These are phyloP conservation scores for Subacronicta megacephala DNA, from an alignment of 2,888 invertebrate species.

Conservation along the genomic window DNA sequence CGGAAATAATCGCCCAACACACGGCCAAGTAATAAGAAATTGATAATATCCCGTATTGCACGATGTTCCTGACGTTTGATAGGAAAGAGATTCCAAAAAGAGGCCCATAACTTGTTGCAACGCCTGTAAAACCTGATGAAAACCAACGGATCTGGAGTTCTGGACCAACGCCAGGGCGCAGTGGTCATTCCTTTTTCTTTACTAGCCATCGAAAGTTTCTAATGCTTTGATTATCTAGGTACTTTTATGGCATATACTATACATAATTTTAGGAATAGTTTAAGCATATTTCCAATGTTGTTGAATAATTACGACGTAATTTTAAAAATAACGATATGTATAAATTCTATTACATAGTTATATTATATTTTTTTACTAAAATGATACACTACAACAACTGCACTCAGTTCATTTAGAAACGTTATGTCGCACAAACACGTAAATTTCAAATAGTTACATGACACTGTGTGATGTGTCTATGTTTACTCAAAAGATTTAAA, in stretches of 20 bases:
- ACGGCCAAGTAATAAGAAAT: slow-evolving; percentile 19
- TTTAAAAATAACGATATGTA: no score
- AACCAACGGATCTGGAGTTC: slow-evolving; percentile 70
- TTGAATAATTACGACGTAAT: no score
- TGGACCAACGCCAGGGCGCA: slow-evolving; percentile 71
- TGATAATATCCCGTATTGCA: slow-evolving; percentile 44
- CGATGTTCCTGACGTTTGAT: slow-evolving; percentile 41
- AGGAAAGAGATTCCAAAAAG: slow-evolving; percentile 56
- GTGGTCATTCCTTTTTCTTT: slow-evolving; percentile 65
- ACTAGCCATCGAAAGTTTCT: slow-evolving; percentile 64
- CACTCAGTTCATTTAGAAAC: slow-evolving; percentile 11
- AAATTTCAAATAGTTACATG: slow-evolving; percentile 32
- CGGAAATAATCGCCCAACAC: no score
- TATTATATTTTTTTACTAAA: no score
- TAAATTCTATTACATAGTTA: no score
- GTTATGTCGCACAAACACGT: slow-evolving; percentile 37
- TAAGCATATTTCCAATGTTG: slow-evolving; percentile 6
- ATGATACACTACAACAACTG: background rate
- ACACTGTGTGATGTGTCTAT: slow-evolving; percentile 36
- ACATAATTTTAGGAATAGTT: slow-evolving; percentile 17
- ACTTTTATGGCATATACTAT: slow-evolving; percentile 50
- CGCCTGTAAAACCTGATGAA: slow-evolving; percentile 69
- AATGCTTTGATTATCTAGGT: slow-evolving; percentile 63
- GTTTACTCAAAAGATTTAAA: slow-evolving; percentile 45
- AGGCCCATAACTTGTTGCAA: slow-evolving; percentile 78